These are phyloP conservation scores for Orientallactaga bullata DNA, from an alignment of 2,113 vertebrate species.

Conservation along the genomic window DNA sequence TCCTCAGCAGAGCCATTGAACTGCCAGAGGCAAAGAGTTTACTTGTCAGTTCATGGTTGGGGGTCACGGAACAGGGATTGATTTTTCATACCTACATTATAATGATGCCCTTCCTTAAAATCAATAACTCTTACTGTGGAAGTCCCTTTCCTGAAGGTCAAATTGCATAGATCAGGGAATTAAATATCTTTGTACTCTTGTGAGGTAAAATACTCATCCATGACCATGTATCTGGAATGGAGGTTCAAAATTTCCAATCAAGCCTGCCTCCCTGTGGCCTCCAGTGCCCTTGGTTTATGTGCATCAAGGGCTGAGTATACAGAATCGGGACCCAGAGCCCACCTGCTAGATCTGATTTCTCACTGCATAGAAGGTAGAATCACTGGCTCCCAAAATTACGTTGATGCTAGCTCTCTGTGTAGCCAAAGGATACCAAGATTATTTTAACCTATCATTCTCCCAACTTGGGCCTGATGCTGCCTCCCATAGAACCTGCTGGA, in stretches of 20 bases:
- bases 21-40: not conserved
- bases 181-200: not conserved
- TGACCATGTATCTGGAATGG: not conserved
- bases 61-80: not conserved
- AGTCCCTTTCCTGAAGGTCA: not conserved
- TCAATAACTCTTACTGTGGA: not conserved
- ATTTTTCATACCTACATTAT: not conserved
- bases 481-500: not conserved
- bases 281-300: not conserved
- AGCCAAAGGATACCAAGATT: not conserved
- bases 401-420: not conserved
- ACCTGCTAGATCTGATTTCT: not conserved
- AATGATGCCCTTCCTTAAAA: not conserved
- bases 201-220: not conserved
- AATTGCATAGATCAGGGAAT: not conserved
- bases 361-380: not conserved
- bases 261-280: rapidly evolving
- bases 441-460: not conserved
- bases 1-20: not conserved
- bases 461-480: not conserved
- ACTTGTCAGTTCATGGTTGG: not conserved
- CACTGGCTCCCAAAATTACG: not conserved
- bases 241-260: not conserved
- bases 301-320: not conserved
- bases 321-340: no score